Percentiles rank a stretch among this genome's conserved stretches.
phyloP scores from a whole-genome alignment of 2,888 invertebrate genomes.

The Apamea crenata region DNA sequence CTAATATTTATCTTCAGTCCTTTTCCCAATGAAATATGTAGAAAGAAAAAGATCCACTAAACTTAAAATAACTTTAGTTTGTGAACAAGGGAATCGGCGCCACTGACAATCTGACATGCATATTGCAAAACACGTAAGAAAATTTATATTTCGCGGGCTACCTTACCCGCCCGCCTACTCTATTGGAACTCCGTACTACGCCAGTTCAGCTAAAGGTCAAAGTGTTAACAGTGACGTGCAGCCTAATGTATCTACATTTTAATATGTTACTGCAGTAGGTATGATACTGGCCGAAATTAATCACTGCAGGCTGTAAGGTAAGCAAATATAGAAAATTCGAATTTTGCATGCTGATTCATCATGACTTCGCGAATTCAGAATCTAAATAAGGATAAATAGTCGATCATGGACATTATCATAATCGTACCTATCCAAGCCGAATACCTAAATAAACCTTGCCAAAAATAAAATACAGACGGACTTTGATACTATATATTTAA shows the following conservation, averaged over 20 bases:
- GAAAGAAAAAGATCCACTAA: too few relatives aligned
- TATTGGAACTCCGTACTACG: too few relatives aligned
- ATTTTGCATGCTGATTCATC: slow-evolving; percentile 21
- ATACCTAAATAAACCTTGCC: not conserved
- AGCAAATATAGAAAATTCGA: not conserved
- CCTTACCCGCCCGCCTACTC: too few relatives aligned
- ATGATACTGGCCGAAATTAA: not conserved
- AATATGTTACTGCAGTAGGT: not conserved
- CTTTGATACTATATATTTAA: not conserved
- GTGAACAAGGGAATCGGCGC: too few relatives aligned
- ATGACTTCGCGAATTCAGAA: slow-evolving; percentile 19
- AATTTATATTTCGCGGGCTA: too few relatives aligned
- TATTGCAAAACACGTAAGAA: too few relatives aligned
- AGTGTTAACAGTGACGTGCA: too few relatives aligned
- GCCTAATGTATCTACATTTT: not conserved
- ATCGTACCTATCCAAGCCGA: not conserved
- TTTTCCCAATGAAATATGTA: too few relatives aligned
- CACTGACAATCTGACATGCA: too few relatives aligned
- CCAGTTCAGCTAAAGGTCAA: too few relatives aligned
- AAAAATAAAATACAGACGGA: not conserved
- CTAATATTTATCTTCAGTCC: too few relatives aligned
- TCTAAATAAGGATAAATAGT: slow-evolving; percentile 7
- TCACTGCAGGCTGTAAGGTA: not conserved
- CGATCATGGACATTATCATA: slow-evolving; percentile 10
- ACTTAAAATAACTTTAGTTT: too few relatives aligned